These are phyloP conservation scores for Hypsopygia costalis DNA, from an alignment of 2,888 invertebrate species.

Conservation along the genomic window DNA sequence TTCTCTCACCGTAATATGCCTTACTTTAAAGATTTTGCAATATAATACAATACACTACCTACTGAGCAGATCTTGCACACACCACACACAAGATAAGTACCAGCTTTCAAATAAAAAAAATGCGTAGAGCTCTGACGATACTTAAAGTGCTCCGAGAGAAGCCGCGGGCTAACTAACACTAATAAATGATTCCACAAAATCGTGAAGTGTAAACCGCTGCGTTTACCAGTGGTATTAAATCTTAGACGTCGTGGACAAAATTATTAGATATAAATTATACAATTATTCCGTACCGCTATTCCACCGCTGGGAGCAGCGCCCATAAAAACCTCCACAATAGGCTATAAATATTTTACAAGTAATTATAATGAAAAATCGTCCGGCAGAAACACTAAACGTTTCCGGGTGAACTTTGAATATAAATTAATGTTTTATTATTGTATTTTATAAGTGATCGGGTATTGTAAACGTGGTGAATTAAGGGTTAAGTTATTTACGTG, in stretches of 20 bases:
- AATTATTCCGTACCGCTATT: constrained; percentile 38
- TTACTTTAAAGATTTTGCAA: too few species aligned
- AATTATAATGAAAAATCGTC: constrained; percentile 69
- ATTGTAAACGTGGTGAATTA: constrained; percentile 25
- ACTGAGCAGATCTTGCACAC: too few species aligned
- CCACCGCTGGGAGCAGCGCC: constrained; percentile 23
- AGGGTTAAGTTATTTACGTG: constrained; percentile 12
- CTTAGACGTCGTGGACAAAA: constrained; percentile 38
- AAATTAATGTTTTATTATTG: constrained; percentile 45
- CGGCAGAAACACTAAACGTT: constrained; percentile 49
- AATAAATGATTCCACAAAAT: too few species aligned
- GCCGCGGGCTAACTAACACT: too few species aligned
- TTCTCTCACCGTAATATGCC: too few species aligned
- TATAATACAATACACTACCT: too few species aligned
- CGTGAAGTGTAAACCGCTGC: constrained; percentile 29
- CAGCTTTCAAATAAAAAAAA: too few species aligned
- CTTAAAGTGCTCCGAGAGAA: too few species aligned
- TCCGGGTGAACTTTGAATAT: constrained; percentile 51
- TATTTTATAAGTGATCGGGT: constrained; percentile 22
- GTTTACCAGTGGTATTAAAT: constrained; percentile 24
- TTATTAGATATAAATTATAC: constrained; percentile 58
- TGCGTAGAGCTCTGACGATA: too few species aligned
- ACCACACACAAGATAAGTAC: too few species aligned
- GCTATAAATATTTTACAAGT: constrained; percentile 69
- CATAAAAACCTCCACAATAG: constrained; percentile 61